These are phyloP conservation scores for Sebastes nivosus DNA, from an alignment of 2,797 vertebrate genomes.

Conservation along the genomic window DNA sequence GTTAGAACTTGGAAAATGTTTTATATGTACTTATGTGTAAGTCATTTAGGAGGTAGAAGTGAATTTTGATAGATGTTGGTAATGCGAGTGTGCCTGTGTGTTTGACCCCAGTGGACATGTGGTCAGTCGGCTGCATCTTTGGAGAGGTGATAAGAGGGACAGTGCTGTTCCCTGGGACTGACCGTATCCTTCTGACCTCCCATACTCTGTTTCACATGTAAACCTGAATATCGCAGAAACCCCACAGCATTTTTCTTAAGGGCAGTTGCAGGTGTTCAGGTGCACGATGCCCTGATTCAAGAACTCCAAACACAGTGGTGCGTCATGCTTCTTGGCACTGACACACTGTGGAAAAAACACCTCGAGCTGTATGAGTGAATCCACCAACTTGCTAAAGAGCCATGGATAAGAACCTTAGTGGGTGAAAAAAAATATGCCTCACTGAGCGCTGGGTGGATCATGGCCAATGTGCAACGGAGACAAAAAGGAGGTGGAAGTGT, in stretches of 20 bases:
- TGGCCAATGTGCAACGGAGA: slow-evolving; percentile 46
- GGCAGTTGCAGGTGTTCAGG: not conserved
- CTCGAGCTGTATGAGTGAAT: slow-evolving; percentile 22
- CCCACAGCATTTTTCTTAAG: not conserved
- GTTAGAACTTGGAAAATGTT: not conserved
- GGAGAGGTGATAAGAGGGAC: slow-evolving; percentile 99
- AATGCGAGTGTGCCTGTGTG: slow-evolving; percentile 28
- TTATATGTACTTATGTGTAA: not conserved
- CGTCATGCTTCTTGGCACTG: slow-evolving; percentile 14
- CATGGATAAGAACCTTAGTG: slow-evolving; percentile 42
- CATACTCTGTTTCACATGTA: not conserved
- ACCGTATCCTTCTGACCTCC: slow-evolving; percentile 93
- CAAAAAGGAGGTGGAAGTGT: slow-evolving; percentile 54
- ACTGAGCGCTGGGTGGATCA: slow-evolving; percentile 29
- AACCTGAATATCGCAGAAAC: not conserved
- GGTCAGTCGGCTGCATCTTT: slow-evolving; percentile 99
- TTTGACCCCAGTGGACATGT: slow-evolving; percentile 95
- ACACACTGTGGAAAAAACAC: slow-evolving; percentile 5
- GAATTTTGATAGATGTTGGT: not conserved
- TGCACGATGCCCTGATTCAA: not conserved
- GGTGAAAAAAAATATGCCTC: slow-evolving; percentile 17
- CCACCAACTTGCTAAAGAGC: slow-evolving; percentile 36
- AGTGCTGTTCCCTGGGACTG: slow-evolving; percentile 97
- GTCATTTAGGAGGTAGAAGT: not conserved
- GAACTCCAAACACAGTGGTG: not conserved